phyloP scores from a whole-genome alignment of 2,888 invertebrate genomes.

The Philhelius pedissequus region DNA sequence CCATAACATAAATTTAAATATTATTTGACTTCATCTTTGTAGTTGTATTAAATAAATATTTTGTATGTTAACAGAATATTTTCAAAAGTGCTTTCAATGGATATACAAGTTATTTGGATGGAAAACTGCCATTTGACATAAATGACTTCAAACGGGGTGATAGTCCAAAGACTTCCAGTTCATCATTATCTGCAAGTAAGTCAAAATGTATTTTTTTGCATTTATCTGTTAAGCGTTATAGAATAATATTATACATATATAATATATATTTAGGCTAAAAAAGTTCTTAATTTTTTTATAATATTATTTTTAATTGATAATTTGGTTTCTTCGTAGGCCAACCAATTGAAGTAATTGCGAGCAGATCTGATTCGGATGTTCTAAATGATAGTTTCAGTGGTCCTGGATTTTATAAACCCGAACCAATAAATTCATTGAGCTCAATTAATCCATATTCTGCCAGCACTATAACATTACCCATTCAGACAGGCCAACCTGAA shows the following conservation, averaged over 20 bases:
- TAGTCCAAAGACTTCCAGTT: constrained; percentile 58
- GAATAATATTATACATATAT: no score
- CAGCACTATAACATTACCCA: constrained; percentile 70
- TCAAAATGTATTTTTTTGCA: no score
- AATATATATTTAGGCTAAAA: no score
- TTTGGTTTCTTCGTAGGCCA: constrained; percentile 76
- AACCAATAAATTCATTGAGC: constrained; percentile 70
- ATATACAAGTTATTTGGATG: constrained; percentile 84
- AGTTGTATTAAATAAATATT: not conserved
- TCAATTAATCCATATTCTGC: constrained; percentile 70
- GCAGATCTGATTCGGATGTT: constrained; percentile 80
- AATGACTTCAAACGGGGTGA: constrained; percentile 78
- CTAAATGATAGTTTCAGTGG: constrained; percentile 76
- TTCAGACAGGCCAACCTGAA: constrained; percentile 73
- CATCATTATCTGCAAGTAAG: constrained; percentile 44
- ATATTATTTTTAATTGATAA: no score
- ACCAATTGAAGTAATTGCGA: constrained; percentile 82
- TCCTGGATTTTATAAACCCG: constrained; percentile 80
- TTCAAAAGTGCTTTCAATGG: constrained; percentile 79
- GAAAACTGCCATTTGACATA: constrained; percentile 82
- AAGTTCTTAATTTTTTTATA: no score
- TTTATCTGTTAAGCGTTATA: no score
- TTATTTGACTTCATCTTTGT: not conserved
- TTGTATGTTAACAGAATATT: constrained; percentile 71
- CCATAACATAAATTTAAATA: no score